These are phyloP conservation scores for Cyanoramphus novaezelandiae DNA, from an alignment of 2,113 vertebrate genomes.

Conservation along the genomic window DNA sequence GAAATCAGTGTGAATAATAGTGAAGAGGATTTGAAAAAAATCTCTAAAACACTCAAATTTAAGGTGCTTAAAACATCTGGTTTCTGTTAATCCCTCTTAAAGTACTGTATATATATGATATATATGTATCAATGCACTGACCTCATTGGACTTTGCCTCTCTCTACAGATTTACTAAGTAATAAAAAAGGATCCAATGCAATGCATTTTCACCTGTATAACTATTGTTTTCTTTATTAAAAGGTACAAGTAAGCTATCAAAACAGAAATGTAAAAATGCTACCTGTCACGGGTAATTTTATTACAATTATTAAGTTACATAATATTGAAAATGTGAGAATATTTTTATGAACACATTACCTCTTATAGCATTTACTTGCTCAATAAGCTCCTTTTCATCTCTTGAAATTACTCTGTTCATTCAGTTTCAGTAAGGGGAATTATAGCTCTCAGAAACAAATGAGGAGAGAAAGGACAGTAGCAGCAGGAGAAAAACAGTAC, in stretches of 20 bases:
- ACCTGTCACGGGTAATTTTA: background rate
- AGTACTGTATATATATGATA: background rate
- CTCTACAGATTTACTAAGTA: background rate
- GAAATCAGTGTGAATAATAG: background rate
- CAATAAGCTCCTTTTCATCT: background rate
- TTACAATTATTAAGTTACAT: background rate
- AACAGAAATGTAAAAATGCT: background rate
- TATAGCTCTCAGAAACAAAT: background rate
- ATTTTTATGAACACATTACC: background rate
- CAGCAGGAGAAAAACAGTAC: background rate
- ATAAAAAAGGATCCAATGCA: background rate
- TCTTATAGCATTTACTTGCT: background rate
- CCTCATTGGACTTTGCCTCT: background rate
- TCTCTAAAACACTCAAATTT: background rate
- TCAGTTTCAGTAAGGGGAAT: background rate
- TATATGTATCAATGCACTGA: background rate
- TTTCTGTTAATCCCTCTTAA: background rate
- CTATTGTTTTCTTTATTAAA: background rate
- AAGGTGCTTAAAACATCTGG: background rate
- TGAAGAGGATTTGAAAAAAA: background rate
- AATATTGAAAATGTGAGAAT: background rate
- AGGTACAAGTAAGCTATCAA: background rate
- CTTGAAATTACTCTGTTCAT: background rate
- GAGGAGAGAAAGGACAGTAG: background rate
- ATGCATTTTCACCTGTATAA: background rate